Evolutionary conservation across 2,888 invertebrate species (phyloP).

Genomic region (Epistrophella euchroma): DNA sequence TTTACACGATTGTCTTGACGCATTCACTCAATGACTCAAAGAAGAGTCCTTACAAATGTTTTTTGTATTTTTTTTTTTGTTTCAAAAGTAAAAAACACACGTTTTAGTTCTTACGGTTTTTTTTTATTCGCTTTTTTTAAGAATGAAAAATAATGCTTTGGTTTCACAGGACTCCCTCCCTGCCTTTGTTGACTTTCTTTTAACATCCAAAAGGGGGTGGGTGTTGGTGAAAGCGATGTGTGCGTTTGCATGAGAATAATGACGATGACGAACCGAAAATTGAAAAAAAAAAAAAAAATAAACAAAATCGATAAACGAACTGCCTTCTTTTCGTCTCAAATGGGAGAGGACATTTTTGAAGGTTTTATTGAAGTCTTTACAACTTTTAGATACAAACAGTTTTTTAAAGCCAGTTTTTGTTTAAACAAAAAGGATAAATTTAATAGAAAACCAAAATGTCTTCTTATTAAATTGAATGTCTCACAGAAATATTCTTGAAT

Average conservation of each 20-base stretch:
- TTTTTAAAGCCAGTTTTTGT: background rate
- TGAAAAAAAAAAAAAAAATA: slow-evolving; percentile 37
- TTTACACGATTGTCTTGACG: slow-evolving; percentile 39
- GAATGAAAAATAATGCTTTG: slow-evolving; percentile 44
- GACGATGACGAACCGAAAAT: slow-evolving; percentile 40
- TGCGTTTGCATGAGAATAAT: slow-evolving; percentile 54
- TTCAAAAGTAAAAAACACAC: slow-evolving; percentile 36
- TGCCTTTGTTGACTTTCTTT: slow-evolving; percentile 66
- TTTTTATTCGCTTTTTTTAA: slow-evolving; percentile 31
- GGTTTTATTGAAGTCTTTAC: slow-evolving; percentile 18
- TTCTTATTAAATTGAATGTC: background rate
- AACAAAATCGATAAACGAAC: slow-evolving; percentile 72
- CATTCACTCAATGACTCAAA: slow-evolving; percentile 63
- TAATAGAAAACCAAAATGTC: background rate
- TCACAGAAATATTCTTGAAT: background rate
- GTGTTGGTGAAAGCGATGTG: slow-evolving; percentile 24
- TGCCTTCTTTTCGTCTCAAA: slow-evolving; percentile 47
- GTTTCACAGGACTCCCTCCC: slow-evolving; percentile 46
- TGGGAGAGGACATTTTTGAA: slow-evolving; percentile 36
- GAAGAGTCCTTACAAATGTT: slow-evolving; percentile 33
- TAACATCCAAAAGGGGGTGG: slow-evolving; percentile 16
- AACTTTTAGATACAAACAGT: slow-evolving; percentile 15
- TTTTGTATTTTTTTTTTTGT: background rate
- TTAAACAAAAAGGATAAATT: background rate
- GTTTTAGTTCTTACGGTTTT: slow-evolving; percentile 5